Evolutionary conservation across 2,113 vertebrate species (phyloP), one percentile per base, ranked within the genome.

Genomic region (Antennarius striatus): DNA sequence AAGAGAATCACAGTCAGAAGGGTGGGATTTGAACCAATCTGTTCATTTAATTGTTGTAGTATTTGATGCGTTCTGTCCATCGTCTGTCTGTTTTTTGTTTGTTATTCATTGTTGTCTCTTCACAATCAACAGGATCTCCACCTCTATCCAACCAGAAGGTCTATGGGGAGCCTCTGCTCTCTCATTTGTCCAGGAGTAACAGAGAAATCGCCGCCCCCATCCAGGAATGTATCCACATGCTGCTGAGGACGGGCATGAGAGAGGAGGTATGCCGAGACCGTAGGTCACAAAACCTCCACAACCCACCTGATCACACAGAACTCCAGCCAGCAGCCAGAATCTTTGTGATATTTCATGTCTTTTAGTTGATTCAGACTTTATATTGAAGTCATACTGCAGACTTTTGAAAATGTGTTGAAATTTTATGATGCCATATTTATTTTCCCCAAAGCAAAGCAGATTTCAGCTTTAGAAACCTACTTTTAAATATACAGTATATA

Each of bases 211-310:
- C 98, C 0, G 85, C 92, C 13, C 98, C 97, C 58, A 95, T 99
- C 0, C 93, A 98, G 86, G 96, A 96, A 81, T 98, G 98, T 4
- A 95, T 99, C 42, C 86, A 92, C 84, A 95, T 98, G 94, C 88
- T 99, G 80, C 90, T 99, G 56, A 91, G 78, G 6, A 94, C 93
- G 0, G 95, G 95, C 83, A 95, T 98, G 91, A 92, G 50, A 48
- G 98, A 99, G 67, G 98, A 99, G 95, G 97, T 99, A 58, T 16
- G 63, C 16, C 10, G 42, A 43, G 1, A 9, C 10, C 42, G 32
- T 36, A 7, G 4, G 32, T 36, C 3, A 3, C 32, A 36, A 36
- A 36, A 7, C 32, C 32, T 36, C 32, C 7, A 7, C 1, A 36
- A 36, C 7, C 4, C 32, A 36, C 32, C 3, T 6, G 32, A 6